A percentile compares a stretch with the other conserved stretches of the same genome.
phyloP scores from a whole-genome alignment of 1,140 invertebrate species.

The Lucilia cuprina region DNA sequence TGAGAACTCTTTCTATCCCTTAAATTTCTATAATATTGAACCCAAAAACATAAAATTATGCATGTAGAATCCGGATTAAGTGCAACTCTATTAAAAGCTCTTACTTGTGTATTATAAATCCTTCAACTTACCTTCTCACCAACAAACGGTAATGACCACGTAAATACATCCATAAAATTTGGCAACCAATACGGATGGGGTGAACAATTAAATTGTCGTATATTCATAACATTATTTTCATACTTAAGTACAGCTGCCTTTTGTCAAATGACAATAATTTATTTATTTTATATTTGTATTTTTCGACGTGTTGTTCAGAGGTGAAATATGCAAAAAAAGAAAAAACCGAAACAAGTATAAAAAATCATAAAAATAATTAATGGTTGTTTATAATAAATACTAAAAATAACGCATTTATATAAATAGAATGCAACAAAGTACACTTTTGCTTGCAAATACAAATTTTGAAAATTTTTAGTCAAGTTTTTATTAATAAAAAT shows the following conservation, averaged over 20 bases:
- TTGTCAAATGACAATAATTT: conserved; percentile 54
- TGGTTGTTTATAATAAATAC: background rate
- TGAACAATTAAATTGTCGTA: conserved; percentile 99
- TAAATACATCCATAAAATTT: conserved; percentile 99
- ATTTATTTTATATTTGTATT: conserved; percentile 23
- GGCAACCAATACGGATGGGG: conserved; percentile 99
- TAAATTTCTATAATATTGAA: no score
- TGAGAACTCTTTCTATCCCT: no score
- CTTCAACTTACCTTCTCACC: conserved; percentile 87
- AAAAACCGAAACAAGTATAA: conserved; percentile 26
- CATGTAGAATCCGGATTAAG: no score
- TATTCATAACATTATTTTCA: conserved; percentile 99
- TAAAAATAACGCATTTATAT: no score
- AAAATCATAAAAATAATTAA: conserved; percentile 25
- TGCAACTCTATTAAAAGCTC: no score
- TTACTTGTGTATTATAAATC: no score
- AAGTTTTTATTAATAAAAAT: no score
- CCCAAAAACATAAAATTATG: no score
- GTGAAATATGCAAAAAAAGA: conserved; percentile 9
- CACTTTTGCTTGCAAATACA: no score
- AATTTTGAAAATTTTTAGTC: no score
- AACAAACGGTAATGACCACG: conserved; percentile 99
- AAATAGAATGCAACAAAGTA: no score
- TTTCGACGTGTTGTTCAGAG: background rate
- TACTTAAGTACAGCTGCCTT: conserved; percentile 99